Percentiles rank a stretch among this genome's conserved stretches.
These are phyloP conservation scores for Lydus trimaculatus DNA, from an alignment of 2,888 invertebrate species.

Conservation along the genomic window DNA sequence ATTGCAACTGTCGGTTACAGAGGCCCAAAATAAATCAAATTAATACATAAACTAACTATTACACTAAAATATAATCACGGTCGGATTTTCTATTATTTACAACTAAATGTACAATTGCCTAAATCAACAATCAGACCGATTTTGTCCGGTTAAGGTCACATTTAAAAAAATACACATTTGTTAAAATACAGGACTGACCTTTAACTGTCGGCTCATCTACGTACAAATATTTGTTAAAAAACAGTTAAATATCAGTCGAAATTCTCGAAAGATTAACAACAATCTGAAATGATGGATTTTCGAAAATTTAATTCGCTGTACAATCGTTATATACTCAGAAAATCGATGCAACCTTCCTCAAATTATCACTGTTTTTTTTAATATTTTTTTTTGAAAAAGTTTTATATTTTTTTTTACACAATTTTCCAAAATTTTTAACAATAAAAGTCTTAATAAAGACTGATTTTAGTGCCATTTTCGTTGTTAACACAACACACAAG, in stretches of 20 bases:
- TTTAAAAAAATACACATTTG: conserved; percentile 1
- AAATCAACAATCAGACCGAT: neutral
- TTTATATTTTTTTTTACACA: neutral
- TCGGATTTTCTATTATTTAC: neutral
- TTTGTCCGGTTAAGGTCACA: neutral
- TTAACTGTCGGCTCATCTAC: neutral
- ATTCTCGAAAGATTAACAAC: neutral
- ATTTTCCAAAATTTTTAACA: neutral
- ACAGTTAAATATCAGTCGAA: neutral
- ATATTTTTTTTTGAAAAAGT: neutral
- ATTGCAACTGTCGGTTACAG: conserved; percentile 1
- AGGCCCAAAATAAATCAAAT: neutral
- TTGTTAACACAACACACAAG: neutral
- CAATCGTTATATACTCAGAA: neutral
- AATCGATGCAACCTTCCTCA: neutral
- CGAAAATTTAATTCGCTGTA: neutral
- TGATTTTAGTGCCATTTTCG: neutral
- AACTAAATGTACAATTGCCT: neutral
- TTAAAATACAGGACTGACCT: neutral
- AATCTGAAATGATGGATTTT: neutral
- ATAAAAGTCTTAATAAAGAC: neutral
- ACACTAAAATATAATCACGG: neutral
- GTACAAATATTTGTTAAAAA: neutral
- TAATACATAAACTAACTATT: conserved; percentile 5
- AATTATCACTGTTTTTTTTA: neutral